Evolutionary conservation across 2,113 vertebrate genomes (phyloP).

Genomic region (Rhabdomys dilectus): DNA sequence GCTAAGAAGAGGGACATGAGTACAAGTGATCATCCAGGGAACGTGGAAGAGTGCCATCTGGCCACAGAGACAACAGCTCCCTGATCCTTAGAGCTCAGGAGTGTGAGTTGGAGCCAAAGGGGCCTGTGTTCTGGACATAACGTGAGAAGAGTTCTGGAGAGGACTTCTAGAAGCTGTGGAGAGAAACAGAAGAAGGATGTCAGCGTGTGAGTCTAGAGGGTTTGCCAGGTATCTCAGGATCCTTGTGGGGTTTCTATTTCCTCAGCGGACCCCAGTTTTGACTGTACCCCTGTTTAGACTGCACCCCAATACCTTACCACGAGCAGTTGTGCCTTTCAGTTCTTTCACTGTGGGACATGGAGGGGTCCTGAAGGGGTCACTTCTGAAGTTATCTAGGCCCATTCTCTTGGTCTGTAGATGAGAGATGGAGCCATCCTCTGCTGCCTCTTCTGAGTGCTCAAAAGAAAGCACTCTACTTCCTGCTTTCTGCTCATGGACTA

Average conservation of each 20-base stretch:
- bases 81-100: conserved; percentile 92
- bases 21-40: conserved; percentile 68
- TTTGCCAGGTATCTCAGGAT: neutral
- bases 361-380: neutral
- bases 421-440: neutral
- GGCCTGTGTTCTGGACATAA: conserved; percentile 88
- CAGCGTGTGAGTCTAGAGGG: neutral
- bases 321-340: neutral
- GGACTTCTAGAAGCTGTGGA: conserved; percentile 88
- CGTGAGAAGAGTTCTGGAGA: conserved; percentile 81
- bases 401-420: neutral
- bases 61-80: neutral
- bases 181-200: conserved; percentile 67
- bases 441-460: neutral
- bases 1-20: conserved; percentile 15
- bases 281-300: neutral
- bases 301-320: neutral
- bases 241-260: neutral
- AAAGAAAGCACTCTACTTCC: neutral
- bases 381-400: neutral
- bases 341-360: neutral
- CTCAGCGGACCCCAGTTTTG: neutral
- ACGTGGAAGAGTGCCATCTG: neutral
- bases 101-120: conserved; percentile 96
- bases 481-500: neutral